A percentile compares a stretch with the other conserved stretches of the same genome.
phyloP scores from a whole-genome alignment of 2,113 vertebrate genomes.

The Riparia riparia region DNA sequence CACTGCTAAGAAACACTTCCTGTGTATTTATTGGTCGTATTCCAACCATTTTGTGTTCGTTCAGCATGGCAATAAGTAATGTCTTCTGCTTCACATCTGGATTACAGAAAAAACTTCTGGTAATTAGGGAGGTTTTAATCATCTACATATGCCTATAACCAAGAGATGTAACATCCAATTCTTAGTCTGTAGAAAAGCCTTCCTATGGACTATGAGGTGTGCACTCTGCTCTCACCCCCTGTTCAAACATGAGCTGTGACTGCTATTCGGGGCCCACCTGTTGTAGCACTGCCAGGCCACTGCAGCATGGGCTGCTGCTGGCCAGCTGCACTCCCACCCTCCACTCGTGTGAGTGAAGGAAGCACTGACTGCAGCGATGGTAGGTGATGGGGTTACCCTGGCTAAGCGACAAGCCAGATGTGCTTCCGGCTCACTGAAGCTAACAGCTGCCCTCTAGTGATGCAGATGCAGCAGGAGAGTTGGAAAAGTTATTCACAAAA shows the following conservation, averaged over 20 bases:
- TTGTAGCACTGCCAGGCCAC: neutral
- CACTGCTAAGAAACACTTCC: neutral
- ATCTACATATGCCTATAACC: neutral
- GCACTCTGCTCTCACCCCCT: neutral
- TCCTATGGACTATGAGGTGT: neutral
- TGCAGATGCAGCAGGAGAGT: slow-evolving; percentile 4
- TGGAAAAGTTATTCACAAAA: neutral
- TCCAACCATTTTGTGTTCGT: neutral
- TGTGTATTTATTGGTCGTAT: neutral
- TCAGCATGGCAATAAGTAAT: neutral
- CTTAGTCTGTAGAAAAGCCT: neutral
- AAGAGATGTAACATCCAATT: neutral
- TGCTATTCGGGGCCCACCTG: neutral
- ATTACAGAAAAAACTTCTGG: neutral
- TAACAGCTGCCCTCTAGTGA: slow-evolving; percentile 33
- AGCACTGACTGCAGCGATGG: neutral
- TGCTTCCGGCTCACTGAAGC: neutral
- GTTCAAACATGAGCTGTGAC: neutral
- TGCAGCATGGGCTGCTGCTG: neutral
- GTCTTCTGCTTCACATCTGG: neutral
- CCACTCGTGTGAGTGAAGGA: neutral
- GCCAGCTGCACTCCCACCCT: neutral
- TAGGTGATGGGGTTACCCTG: neutral
- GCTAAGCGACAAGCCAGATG: neutral
- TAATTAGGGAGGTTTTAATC: neutral